Base-by-base conservation (phyloP, 2,113 vertebrate genomes). In the Melozone crissalis region DNA sequence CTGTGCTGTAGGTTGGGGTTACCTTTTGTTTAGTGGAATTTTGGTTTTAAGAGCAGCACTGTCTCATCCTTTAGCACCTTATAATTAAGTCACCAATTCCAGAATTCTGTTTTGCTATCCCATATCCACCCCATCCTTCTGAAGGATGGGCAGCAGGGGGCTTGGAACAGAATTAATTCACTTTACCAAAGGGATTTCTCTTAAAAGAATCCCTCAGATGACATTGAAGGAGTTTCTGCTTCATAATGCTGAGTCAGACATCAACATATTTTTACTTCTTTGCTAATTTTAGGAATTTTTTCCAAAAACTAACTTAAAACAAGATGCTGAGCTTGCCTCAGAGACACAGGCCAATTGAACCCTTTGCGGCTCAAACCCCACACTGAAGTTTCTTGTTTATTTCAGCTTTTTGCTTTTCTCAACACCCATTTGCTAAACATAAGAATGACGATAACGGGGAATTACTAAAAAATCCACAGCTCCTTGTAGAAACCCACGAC, bases 371-470 rank as follows among this genome's bases (percentile, higher is more conserved):
- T 85, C 27, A 79, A 72, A 8, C 8, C 5, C 13, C 35, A 24
- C 1, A 43, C 0, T 55, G 31, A 24, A 79, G 10, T 68, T 73
- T 43, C 20, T 59, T n/a, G 9, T 57, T 67, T 51, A 35, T 59
- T 69, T 54, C 12, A 62, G 28, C 2, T 2, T 61, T 41, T 66
- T 30, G 24, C 18, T 61, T 71, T 61, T 21, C 44, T 61, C 57
- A 44, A 41, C 2, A 2, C n/a, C 44, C 6, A 3, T 37, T 86
- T 90, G 24, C 31, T n/a, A 2, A 5, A 67, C 8, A 4, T 0
- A 1, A 68, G 20, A 58, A 44, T 8, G 28, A 37, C 5, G 5
- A 10, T 13, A 66, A 10, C 24, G 39, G 12, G 43, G 52, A 91
- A 89, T 78, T 51, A n/a, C 23, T 33, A 24, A 80, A 55, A 52